phyloP scores from a whole-genome alignment of 2,888 invertebrate genomes.

The Clistopyga incitator region DNA sequence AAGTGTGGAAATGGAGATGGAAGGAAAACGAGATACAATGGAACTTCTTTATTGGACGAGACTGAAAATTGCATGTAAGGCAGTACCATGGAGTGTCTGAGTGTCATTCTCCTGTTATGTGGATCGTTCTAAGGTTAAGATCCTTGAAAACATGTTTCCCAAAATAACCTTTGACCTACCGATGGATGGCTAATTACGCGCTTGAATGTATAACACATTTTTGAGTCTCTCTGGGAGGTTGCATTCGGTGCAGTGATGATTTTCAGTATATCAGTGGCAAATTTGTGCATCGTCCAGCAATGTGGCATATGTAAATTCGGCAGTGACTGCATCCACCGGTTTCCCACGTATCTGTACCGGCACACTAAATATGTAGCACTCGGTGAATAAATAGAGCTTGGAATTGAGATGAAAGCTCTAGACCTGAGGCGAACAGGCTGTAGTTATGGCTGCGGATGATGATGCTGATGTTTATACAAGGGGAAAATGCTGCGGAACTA shows the following conservation, averaged over 20 bases:
- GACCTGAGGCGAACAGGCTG: not conserved
- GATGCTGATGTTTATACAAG: conserved; percentile 12
- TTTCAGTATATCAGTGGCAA: not conserved
- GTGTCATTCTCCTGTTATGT: not conserved
- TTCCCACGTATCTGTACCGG: conserved; percentile 24
- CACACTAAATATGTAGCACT: conserved; percentile 33
- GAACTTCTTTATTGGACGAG: not conserved
- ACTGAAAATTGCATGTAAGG: conserved; percentile 2
- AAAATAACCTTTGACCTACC: not conserved
- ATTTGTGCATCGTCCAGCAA: conserved; percentile 4
- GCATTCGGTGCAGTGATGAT: not conserved
- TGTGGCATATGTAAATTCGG: conserved; percentile 57
- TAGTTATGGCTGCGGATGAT: not conserved
- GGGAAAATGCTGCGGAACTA: conserved; percentile 24
- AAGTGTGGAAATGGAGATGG: not conserved
- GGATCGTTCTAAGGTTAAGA: not conserved
- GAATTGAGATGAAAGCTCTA: conserved; percentile 25
- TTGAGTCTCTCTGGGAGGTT: not conserved
- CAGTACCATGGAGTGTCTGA: not conserved
- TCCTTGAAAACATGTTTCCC: not conserved
- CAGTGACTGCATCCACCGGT: conserved; percentile 15
- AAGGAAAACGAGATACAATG: not conserved
- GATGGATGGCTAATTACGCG: not conserved
- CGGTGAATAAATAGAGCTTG: conserved; percentile 32
- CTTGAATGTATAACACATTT: not conserved